Conservation (phyloP, 1,140 invertebrate genomes). For the Wasmannia auropunctata region DNA sequence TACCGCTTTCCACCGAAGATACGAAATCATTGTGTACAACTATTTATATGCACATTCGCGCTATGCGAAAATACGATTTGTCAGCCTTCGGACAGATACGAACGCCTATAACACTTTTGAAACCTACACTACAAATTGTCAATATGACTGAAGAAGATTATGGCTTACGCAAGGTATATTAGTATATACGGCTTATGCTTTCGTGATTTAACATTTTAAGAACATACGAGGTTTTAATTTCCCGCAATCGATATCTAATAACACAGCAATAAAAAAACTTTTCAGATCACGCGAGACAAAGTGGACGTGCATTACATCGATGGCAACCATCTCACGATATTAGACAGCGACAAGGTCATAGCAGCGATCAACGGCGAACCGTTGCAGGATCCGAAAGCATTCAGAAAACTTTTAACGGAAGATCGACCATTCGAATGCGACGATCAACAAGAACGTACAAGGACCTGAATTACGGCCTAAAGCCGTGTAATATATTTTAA, state of each 20-base stretch:
- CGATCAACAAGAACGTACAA: not conserved
- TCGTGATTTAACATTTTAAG: not conserved
- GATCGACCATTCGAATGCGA: not conserved
- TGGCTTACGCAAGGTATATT: conserved; percentile 85
- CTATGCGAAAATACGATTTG: conserved; percentile 85
- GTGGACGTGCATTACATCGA: conserved; percentile 74
- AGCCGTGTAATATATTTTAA: not conserved
- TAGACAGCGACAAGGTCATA: conserved; percentile 88
- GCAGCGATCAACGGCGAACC: conserved; percentile 87
- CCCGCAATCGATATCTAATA: conserved; percentile 11
- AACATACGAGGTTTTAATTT: not conserved
- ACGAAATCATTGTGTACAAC: conserved; percentile 82
- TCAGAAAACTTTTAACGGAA: conserved; percentile 73
- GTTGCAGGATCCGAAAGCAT: conserved; percentile 75
- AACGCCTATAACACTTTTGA: conserved; percentile 87
- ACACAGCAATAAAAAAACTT: conserved; percentile 17
- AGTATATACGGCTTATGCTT: too few relatives aligned
- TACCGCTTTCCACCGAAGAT: conserved; percentile 77
- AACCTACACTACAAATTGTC: conserved; percentile 86
- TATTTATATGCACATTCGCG: conserved; percentile 87
- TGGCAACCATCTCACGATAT: conserved; percentile 90
- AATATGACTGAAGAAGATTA: conserved; percentile 87
- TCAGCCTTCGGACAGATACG: conserved; percentile 80
- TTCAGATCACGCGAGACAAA: conserved; percentile 77
- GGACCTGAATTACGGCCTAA: not conserved